Evolutionary conservation across 2,113 vertebrate genomes (phyloP).

Genomic region (Chlorodrepanis virens): DNA sequence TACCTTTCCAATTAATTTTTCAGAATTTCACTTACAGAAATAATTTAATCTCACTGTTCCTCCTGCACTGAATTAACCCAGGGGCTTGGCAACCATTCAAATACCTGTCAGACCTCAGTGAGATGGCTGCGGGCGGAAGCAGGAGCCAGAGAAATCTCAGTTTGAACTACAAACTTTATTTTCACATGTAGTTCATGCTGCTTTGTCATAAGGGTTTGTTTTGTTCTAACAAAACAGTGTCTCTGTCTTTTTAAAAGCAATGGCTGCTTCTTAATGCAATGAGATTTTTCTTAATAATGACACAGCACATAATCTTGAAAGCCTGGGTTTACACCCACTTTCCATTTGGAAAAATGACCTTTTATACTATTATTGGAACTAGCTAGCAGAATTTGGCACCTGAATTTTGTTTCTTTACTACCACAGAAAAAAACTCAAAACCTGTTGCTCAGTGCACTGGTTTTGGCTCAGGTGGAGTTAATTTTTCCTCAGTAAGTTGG

Average conservation of each 20-base stretch:
- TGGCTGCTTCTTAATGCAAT: not conserved
- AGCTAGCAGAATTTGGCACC: not conserved
- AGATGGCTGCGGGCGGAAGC: not conserved
- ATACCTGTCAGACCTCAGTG: not conserved
- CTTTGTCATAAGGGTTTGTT: not conserved
- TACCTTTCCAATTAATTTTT: constrained; percentile 25
- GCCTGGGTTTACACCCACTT: not conserved
- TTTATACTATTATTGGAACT: not conserved
- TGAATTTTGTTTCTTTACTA: not conserved
- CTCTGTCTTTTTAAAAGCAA: not conserved
- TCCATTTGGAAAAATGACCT: not conserved
- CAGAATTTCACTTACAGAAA: not conserved
- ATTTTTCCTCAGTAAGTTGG: not conserved
- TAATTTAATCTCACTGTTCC: not conserved
- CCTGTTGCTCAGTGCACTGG: not conserved
- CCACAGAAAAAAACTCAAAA: not conserved
- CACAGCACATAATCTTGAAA: not conserved
- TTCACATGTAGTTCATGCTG: not conserved
- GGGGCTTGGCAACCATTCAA: not conserved
- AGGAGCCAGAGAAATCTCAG: not conserved
- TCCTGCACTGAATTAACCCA: not conserved
- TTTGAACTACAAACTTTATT: constrained; percentile 27
- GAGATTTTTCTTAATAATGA: not conserved
- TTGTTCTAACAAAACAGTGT: not conserved
- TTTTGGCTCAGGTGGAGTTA: not conserved